Evolutionary conservation across 2,113 vertebrate species (phyloP).

Genomic region (Pungitius pungitius): DNA sequence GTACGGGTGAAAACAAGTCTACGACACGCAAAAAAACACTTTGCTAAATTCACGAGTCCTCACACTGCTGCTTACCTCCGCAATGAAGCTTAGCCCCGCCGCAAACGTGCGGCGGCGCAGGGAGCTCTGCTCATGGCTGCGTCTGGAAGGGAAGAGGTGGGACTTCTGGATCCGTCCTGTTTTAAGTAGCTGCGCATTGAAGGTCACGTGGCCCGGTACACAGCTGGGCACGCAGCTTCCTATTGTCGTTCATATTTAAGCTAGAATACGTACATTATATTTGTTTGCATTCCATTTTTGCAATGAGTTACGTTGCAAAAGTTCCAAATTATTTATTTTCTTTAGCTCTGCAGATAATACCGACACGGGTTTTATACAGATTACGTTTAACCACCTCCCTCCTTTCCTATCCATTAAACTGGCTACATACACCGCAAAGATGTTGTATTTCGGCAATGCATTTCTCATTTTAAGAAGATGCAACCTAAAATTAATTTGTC

Average conservation of each 20-base stretch:
- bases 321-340: not conserved
- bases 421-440: not conserved
- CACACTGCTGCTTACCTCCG: not conserved
- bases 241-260: not conserved
- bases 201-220: not conserved
- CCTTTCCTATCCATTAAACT: not conserved
- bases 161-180: constrained; percentile 31
- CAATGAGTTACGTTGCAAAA: not conserved
- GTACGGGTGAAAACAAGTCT: not conserved
- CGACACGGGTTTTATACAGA: not conserved
- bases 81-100: not conserved
- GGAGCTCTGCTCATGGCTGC: not conserved
- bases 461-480: not conserved
- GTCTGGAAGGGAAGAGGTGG: not conserved
- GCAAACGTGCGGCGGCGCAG: fast-evolving
- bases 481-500: not conserved
- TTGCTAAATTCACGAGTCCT: fast-evolving
- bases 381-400: not conserved
- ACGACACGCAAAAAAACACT: no score
- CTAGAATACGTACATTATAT: not conserved
- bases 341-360: not conserved
- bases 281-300: not conserved
- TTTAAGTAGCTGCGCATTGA: constrained; percentile 36
- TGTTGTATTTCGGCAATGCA: not conserved
- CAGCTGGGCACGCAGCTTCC: not conserved